Evolutionary conservation across 2,888 invertebrate species (phyloP), one percentile per base, ranked within the genome.

Genomic region (Lymantria monacha): DNA sequence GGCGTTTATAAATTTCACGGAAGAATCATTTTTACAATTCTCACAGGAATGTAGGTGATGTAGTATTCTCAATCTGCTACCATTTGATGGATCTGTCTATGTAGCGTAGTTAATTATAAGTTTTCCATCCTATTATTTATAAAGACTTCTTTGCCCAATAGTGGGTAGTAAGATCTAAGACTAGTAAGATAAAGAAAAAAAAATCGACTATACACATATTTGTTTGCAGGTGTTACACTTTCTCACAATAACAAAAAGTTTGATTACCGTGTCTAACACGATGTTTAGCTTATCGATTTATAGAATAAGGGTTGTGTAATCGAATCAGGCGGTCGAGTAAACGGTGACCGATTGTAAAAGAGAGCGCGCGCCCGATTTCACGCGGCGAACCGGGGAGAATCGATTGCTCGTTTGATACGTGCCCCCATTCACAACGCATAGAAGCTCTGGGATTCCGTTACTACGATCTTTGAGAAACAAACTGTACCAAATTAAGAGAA

Each of bases 311-410:
- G 77, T 73, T 69, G 74, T 74, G 70, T 83, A 87, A 85, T 86
- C 82, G 81, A 85, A 81, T 83, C 66, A 74, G 71, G 72, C 66
- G 74, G 73, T 68, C 75, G 69, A 68, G 69, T 74, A 80, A 79
- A 79, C 70, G 75, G 72, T 72, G 72, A 85, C 82, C 81, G 84
- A 81, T 82, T 80, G 69, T 74, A 70, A 79, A 79, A 74, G 74
- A 75, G 81, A 77, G 74, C 78, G 79, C 76, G 79, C 76, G 76
- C 72, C 79, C 81, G 85, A 90, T 90, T 91, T 89, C 87, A 91
- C 86, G 87, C 87, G 77, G 70, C 67, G 73, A 67, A 75, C 74
- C 85, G 86, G 65, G 76, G 78, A 72, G 72, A 88, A 90, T 89
- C 84, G 87, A 88, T 89, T 85, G 73, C 65, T 65, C 69, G 68